A percentile compares a stretch with the other conserved stretches of the same genome.
phyloP scores from a whole-genome alignment of 2,797 vertebrate species.

The Sphenodon punctatus region DNA sequence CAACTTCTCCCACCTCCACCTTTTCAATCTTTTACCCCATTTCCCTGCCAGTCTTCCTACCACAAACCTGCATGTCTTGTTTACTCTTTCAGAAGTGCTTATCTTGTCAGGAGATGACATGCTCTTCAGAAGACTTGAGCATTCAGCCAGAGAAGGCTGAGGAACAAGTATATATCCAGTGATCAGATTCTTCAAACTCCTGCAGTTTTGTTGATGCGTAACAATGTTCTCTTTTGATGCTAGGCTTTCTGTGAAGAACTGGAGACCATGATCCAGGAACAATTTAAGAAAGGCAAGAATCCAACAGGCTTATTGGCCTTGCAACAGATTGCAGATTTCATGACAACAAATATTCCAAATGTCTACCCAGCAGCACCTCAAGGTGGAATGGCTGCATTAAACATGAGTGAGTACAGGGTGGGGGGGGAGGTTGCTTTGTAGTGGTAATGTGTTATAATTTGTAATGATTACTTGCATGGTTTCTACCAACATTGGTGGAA shows the following conservation, averaged over 20 bases:
- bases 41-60: no score
- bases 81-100: conserved; percentile 1
- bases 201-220: not conserved
- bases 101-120: no score
- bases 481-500: not conserved
- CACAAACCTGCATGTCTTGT: rapidly evolving
- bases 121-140: no score
- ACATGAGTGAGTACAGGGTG: conserved; percentile 90
- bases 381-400: conserved; percentile 95
- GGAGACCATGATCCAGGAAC: conserved; percentile 98
- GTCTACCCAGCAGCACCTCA: conserved; percentile 95
- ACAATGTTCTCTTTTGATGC: not conserved
- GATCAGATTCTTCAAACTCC: not conserved
- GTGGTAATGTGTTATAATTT: not conserved
- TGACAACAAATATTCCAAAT: conserved; percentile 92
- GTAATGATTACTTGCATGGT: not conserved
- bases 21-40: not conserved
- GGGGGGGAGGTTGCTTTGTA: not conserved
- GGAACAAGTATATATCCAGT: not conserved
- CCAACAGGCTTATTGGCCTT: conserved; percentile 94
- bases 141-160: not conserved
- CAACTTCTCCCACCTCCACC: not conserved
- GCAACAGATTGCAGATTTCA: conserved; percentile 98
- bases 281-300: conserved; percentile 97
- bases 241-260: conserved; percentile 98